Evolutionary conservation across 2,797 vertebrate genomes (phyloP).

Genomic region (Onychomys arenicola): DNA sequence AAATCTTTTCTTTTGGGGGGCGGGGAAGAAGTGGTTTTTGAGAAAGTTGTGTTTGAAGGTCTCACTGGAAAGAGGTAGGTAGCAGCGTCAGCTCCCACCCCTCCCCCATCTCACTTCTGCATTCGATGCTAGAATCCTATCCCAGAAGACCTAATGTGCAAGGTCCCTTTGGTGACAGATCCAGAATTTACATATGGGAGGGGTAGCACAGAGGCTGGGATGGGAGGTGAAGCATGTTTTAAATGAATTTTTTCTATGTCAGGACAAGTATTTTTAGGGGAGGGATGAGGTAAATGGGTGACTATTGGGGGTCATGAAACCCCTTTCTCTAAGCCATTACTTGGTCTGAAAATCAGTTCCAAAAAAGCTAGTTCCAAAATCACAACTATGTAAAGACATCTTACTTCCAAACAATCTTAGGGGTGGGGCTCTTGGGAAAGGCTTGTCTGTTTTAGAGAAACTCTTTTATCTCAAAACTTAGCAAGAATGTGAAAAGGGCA

Average conservation of each 20-base stretch:
- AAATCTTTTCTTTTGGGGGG: not conserved
- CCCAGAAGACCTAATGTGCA: not conserved
- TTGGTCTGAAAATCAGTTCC: too few species aligned
- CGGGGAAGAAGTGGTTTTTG: not conserved
- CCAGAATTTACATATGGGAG: not conserved
- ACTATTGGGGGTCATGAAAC: not conserved
- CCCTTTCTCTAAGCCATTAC: not conserved
- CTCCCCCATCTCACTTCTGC: not conserved
- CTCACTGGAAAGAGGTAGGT: not conserved
- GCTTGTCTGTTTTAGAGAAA: conserved; percentile 39
- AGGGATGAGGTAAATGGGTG: not conserved
- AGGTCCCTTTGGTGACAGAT: not conserved
- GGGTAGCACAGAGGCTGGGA: too few species aligned
- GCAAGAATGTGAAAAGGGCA: conserved; percentile 43
- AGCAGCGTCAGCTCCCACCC: not conserved
- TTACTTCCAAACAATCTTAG: not conserved
- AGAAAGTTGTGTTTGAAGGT: not conserved
- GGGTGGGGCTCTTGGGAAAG: not conserved
- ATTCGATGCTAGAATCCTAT: not conserved
- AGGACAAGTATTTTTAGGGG: not conserved
- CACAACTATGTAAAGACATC: not conserved
- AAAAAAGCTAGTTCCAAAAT: conserved; percentile 2
- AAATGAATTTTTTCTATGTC: not conserved
- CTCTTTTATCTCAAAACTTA: conserved; percentile 52
- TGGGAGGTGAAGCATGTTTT: not conserved